Evolutionary conservation across 2,113 vertebrate species (phyloP).

Genomic region (Megaleporinus macrocephalus): DNA sequence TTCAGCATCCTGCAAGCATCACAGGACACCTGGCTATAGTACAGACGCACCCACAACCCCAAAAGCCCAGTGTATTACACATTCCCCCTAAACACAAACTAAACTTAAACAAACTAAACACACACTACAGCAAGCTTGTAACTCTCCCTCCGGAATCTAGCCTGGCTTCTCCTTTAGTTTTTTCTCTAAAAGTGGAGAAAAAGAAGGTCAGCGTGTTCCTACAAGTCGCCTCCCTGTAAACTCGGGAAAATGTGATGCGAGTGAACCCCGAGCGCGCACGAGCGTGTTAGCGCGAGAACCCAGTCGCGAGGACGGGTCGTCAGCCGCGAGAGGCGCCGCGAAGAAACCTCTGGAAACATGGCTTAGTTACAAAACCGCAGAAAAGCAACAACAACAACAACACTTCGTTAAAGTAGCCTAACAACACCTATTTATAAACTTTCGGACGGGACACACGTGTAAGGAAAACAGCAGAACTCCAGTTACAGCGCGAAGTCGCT

Average conservation of each 20-base stretch:
- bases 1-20: not conserved
- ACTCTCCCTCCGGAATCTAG: not conserved
- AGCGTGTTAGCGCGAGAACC: not conserved
- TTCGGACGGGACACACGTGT: not conserved
- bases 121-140: not conserved
- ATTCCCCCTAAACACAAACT: not conserved
- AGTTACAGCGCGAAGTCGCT: not conserved
- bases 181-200: not conserved
- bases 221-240: slow-evolving; percentile 53
- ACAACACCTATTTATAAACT: slow-evolving; percentile 33
- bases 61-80: too few species aligned
- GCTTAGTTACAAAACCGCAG: too few species aligned
- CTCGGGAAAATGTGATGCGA: slow-evolving; percentile 50
- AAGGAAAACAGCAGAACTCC: not conserved
- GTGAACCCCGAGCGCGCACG: not conserved
- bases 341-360: not conserved
- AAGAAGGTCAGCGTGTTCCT: slow-evolving; percentile 54
- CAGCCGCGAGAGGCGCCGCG: too few species aligned
- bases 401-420: not conserved
- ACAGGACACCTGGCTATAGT: not conserved
- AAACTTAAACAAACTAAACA: too few species aligned
- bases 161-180: not conserved
- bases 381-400: too few species aligned
- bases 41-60: too few species aligned
- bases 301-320: not conserved